A percentile compares a stretch with the other conserved stretches of the same genome.
Conservation (phyloP, 2,888 invertebrate genomes). For the Hirtodrosophila histrioides region DNA sequence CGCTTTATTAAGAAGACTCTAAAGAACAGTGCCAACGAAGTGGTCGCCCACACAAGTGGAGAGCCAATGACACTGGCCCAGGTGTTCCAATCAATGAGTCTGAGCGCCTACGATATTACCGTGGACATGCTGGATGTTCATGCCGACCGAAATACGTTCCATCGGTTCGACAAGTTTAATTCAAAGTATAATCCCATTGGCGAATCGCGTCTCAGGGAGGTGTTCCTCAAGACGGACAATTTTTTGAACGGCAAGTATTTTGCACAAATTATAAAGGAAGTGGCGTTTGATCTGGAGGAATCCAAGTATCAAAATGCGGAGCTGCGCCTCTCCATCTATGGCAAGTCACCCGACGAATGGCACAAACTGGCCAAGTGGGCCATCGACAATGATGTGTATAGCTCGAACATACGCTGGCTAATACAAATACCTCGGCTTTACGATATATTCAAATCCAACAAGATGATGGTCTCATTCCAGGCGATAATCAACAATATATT, state of each 20-base stretch:
- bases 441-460: conserved; percentile 98
- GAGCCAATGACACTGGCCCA: conserved; percentile 95
- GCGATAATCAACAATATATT: conserved; percentile 98
- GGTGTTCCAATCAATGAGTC: conserved; percentile 98
- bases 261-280: conserved; percentile 98
- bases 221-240: conserved; percentile 99
- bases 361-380: conserved; percentile 99
- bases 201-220: conserved; percentile 96
- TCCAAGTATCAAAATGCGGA: conserved; percentile 99
- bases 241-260: conserved; percentile 98
- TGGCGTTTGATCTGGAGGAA: conserved; percentile 97
- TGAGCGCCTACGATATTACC: conserved; percentile 98
- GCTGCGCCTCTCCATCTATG: conserved; percentile 97
- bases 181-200: conserved; percentile 99
- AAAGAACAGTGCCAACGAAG: conserved; percentile 95
- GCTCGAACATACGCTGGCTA: conserved; percentile 98
- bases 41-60: conserved; percentile 89
- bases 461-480: conserved; percentile 97
- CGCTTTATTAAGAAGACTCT: conserved; percentile 99
- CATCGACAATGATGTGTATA: conserved; percentile 95
- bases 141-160: conserved; percentile 99
- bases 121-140: conserved; percentile 99
- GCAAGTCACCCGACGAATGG: conserved; percentile 97
- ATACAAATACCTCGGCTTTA: conserved; percentile 98
- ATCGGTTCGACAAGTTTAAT: conserved; percentile 99